These are phyloP conservation scores for Scaptomyza parva DNA, from an alignment of 2,888 invertebrate genomes.

Conservation along the genomic window DNA sequence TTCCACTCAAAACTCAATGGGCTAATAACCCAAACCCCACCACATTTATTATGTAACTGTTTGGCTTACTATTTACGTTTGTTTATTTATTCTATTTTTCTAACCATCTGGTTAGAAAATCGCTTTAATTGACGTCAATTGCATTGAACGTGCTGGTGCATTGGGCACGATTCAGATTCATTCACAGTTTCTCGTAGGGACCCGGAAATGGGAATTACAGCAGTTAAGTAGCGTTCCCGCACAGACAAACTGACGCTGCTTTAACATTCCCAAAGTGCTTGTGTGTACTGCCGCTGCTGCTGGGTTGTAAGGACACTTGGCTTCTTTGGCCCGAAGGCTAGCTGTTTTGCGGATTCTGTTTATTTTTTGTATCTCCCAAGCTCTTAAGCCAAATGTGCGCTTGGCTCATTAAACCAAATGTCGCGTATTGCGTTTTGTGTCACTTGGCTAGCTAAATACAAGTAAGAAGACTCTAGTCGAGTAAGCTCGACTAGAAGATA, in stretches of 20 bases:
- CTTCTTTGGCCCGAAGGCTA: slow-evolving; percentile 15
- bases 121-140: slow-evolving; percentile 47
- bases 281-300: slow-evolving; percentile 9
- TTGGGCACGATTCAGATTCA: slow-evolving; percentile 19
- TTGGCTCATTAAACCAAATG: slow-evolving; percentile 63
- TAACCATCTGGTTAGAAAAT: neutral
- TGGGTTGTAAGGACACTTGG: slow-evolving; percentile 26
- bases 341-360: slow-evolving; percentile 11
- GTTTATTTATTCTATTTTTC: too few species aligned
- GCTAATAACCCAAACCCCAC: slow-evolving; percentile 44
- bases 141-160: slow-evolving; percentile 56
- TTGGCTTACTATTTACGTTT: neutral
- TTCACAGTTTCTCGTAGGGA: neutral
- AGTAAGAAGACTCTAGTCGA: too few species aligned
- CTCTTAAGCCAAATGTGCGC: slow-evolving; percentile 39
- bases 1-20: slow-evolving; percentile 41
- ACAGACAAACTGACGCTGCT: slow-evolving; percentile 57
- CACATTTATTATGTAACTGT: slow-evolving; percentile 40
- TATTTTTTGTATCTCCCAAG: slow-evolving; percentile 21
- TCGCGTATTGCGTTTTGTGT: slow-evolving; percentile 38
- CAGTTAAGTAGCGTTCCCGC: slow-evolving; percentile 23
- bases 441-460: slow-evolving; percentile 30
- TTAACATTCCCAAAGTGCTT: slow-evolving; percentile 42
- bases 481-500: too few species aligned
- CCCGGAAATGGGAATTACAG: slow-evolving; percentile 15